Percentiles rank a stretch among this genome's conserved stretches.
These are phyloP conservation scores for Furnarius figulus DNA, from an alignment of 2,113 vertebrate genomes.

Conservation along the genomic window DNA sequence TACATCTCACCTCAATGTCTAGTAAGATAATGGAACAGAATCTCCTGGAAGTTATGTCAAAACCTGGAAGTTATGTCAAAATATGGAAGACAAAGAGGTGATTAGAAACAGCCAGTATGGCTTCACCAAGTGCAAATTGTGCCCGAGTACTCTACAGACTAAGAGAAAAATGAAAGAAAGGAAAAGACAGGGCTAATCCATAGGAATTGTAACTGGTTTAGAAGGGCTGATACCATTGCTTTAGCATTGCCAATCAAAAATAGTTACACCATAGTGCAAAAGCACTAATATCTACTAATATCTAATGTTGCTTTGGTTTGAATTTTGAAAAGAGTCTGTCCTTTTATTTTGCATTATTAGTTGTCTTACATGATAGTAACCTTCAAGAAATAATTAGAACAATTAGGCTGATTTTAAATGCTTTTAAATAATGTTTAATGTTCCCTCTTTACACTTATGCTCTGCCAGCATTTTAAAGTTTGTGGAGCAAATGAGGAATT, in stretches of 20 bases:
- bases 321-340: slow-evolving; percentile 18
- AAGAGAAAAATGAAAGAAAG: not conserved
- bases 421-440: slow-evolving; percentile 41
- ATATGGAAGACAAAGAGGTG: not conserved
- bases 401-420: slow-evolving; percentile 20
- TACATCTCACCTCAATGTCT: not conserved
- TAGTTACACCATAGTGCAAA: not conserved
- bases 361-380: slow-evolving; percentile 7
- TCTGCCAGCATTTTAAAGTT: slow-evolving; percentile 41
- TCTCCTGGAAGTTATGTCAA: not conserved
- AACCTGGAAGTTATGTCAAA: not conserved
- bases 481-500: slow-evolving; percentile 54
- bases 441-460: not conserved
- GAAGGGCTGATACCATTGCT: not conserved
- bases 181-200: not conserved
- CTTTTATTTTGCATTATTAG: not conserved
- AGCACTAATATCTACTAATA: not conserved
- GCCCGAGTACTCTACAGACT: not conserved
- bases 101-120: not conserved
- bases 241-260: not conserved
- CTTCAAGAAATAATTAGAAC: not conserved
- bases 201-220: not conserved
- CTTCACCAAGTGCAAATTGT: not conserved
- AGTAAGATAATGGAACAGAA: not conserved
- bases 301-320: not conserved